Percentiles rank a stretch among this genome's conserved stretches.
Evolutionary conservation across 2,888 invertebrate genomes (phyloP).

Genomic region (Lymantria dispar): DNA sequence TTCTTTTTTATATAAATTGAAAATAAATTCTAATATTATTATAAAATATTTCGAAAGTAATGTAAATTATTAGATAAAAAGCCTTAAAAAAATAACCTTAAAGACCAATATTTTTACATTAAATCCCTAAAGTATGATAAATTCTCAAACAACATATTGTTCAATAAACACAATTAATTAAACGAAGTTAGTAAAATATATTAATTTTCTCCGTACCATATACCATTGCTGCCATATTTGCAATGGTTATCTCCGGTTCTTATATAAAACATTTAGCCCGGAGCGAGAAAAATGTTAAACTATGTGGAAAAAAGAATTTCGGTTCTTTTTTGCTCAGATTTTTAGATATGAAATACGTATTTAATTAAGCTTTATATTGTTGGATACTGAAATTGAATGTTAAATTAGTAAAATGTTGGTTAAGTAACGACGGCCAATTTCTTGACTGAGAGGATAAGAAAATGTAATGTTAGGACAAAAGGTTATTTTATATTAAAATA

Average conservation of each 20-base stretch:
- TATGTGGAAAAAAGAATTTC: constrained; percentile 61
- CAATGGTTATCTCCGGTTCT: constrained; percentile 30
- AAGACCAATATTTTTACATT: too few species aligned
- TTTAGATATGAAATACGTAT: constrained; percentile 65
- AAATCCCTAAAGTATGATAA: neutral
- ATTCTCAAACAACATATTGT: neutral
- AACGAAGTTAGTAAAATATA: constrained; percentile 26
- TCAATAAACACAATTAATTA: constrained; percentile 22
- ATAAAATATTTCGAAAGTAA: too few species aligned
- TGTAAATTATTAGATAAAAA: too few species aligned
- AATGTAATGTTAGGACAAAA: neutral
- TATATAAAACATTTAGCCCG: constrained; percentile 54
- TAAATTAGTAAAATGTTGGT: constrained; percentile 42
- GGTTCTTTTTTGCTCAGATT: constrained; percentile 42
- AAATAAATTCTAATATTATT: too few species aligned
- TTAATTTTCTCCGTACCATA: constrained; percentile 30
- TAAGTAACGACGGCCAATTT: constrained; percentile 6
- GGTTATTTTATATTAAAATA: too few species aligned
- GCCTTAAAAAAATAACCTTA: too few species aligned
- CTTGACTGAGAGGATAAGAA: constrained; percentile 7
- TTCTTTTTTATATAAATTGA: too few species aligned
- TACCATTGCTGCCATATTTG: constrained; percentile 34
- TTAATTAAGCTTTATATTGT: constrained; percentile 63
- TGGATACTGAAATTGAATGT: constrained; percentile 46
- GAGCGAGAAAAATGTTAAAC: constrained; percentile 56